Conservation (phyloP, 2,888 invertebrate genomes). For the Pogonocherus hispidulus region DNA sequence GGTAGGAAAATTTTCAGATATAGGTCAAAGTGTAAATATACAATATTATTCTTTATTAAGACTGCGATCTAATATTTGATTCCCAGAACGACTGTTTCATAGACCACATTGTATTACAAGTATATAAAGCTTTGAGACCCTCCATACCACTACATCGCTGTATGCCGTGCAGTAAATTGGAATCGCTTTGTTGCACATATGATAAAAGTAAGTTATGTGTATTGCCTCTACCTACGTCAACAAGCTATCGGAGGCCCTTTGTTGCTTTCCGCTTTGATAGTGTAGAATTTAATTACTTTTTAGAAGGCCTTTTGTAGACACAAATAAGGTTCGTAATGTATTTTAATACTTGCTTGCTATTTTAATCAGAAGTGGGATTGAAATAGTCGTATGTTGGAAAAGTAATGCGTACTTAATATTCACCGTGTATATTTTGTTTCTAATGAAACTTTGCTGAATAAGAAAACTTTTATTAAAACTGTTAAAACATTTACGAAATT, state of each 20-base stretch:
- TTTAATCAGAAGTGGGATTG: not conserved
- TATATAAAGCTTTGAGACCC: not conserved
- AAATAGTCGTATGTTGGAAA: too few relatives aligned
- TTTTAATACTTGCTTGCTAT: not conserved
- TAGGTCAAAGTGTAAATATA: too few relatives aligned
- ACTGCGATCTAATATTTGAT: too few relatives aligned
- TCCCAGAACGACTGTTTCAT: not conserved
- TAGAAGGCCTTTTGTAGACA: not conserved
- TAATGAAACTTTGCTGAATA: too few relatives aligned
- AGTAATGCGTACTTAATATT: too few relatives aligned
- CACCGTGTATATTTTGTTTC: too few relatives aligned
- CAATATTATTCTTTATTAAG: too few relatives aligned
- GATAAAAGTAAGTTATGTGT: not conserved
- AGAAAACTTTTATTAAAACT: too few relatives aligned
- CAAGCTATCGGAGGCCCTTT: not conserved
- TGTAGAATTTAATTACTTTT: not conserved
- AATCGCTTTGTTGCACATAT: not conserved
- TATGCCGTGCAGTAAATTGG: not conserved
- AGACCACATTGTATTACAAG: not conserved
- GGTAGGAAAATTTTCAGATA: too few relatives aligned
- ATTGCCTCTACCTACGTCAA: not conserved
- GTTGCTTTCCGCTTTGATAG: not conserved
- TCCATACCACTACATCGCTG: too few relatives aligned
- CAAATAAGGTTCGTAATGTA: not conserved
- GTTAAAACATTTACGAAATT: too few relatives aligned